A percentile compares a stretch with the other conserved stretches of the same genome.
Evolutionary conservation across 1,140 invertebrate species (phyloP).

Genomic region (Coelopa frigida): DNA sequence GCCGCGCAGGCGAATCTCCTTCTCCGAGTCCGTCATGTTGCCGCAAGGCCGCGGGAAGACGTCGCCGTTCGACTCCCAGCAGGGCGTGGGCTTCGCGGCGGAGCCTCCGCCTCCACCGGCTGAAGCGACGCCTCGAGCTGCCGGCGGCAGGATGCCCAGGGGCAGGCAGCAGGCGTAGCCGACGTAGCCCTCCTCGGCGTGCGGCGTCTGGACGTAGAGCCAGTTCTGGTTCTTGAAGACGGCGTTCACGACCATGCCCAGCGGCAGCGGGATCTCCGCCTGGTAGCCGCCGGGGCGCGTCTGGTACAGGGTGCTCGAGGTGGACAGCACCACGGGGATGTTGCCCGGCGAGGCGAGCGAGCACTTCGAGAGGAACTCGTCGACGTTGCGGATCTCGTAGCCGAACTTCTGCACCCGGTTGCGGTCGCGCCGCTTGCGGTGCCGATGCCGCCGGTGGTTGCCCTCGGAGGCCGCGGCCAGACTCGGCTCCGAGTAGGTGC

Average conservation of each 20-base stretch:
- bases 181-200: slow-evolving; percentile 70
- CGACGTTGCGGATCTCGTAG: slow-evolving; percentile 67
- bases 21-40: slow-evolving; percentile 67
- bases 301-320: slow-evolving; percentile 65
- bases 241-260: slow-evolving; percentile 77
- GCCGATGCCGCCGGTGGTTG: slow-evolving; percentile 38
- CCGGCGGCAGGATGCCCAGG: slow-evolving; percentile 57
- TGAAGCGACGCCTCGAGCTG: slow-evolving; percentile 15
- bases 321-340: slow-evolving; percentile 71
- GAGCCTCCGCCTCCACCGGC: not conserved
- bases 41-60: slow-evolving; percentile 66
- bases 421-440: slow-evolving; percentile 49
- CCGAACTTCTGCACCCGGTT: slow-evolving; percentile 54
- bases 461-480: slow-evolving; percentile 36
- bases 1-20: slow-evolving; percentile 50
- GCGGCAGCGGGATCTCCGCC: slow-evolving; percentile 60
- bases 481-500: slow-evolving; percentile 39
- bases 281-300: slow-evolving; percentile 61
- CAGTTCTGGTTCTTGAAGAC: slow-evolving; percentile 76
- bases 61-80: slow-evolving; percentile 72
- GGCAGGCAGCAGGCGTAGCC: slow-evolving; percentile 67
- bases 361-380: slow-evolving; percentile 60
- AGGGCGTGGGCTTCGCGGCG: slow-evolving; percentile 48
- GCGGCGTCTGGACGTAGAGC: slow-evolving; percentile 75
- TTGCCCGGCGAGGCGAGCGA: slow-evolving; percentile 57